A percentile compares a stretch with the other conserved stretches of the same genome.
These are phyloP conservation scores for Baryphthengus martii DNA, from an alignment of 2,113 vertebrate genomes.

Conservation along the genomic window DNA sequence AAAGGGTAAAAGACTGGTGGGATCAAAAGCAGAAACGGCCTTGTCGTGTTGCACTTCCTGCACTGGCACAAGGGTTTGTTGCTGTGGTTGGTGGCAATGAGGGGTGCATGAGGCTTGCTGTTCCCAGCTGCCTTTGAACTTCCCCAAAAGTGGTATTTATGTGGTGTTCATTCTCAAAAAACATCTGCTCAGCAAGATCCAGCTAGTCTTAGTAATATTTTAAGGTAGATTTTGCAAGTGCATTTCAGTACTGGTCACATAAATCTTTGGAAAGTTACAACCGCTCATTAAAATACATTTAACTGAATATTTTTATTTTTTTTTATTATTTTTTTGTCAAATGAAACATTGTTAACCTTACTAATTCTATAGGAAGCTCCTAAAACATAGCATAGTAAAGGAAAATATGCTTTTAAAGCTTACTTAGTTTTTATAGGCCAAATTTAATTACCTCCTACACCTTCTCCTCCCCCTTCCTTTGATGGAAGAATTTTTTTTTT, in stretches of 20 bases:
- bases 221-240: neutral
- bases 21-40: neutral
- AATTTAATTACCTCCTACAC: neutral
- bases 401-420: neutral
- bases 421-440: neutral
- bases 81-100: neutral
- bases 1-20: neutral
- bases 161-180: neutral
- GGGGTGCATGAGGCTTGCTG: accelerated
- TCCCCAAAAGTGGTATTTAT: neutral
- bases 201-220: neutral
- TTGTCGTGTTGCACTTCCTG: accelerated
- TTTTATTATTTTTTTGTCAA: neutral
- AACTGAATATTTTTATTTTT: neutral
- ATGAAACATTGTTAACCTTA: neutral
- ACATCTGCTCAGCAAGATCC: neutral
- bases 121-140: neutral
- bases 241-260: neutral
- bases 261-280: neutral
- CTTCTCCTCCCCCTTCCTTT: neutral
- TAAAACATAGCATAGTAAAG: neutral
- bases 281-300: neutral
- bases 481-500: neutral
- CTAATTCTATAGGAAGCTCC: neutral
- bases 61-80: accelerated